A percentile compares a stretch with the other conserved stretches of the same genome.
phyloP scores from a whole-genome alignment of 2,113 vertebrate species.

The Thunnus maccoyii region DNA sequence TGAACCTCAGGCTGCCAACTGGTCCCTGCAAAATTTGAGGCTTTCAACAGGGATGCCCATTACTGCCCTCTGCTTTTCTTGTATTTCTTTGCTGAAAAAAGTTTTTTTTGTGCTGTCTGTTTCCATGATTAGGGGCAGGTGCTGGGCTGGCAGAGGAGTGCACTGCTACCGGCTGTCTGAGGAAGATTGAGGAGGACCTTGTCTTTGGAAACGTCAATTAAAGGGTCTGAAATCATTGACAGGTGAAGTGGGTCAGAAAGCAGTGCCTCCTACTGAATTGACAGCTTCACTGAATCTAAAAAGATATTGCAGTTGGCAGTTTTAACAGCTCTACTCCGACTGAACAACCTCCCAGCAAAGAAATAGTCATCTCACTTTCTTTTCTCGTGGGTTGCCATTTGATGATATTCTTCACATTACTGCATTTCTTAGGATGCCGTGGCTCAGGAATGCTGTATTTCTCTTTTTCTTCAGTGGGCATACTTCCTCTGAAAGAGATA shows the following conservation, averaged over 20 bases:
- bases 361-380: not conserved
- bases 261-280: not conserved
- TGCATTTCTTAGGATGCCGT: conserved; percentile 16
- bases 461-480: conserved; percentile 27
- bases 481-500: conserved; percentile 25
- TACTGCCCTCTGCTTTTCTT: not conserved
- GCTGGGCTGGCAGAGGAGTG: conserved; percentile 2
- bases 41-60: not conserved
- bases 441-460: conserved; percentile 1
- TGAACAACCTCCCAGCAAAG: not conserved
- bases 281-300: conserved; percentile 28
- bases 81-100: not conserved
- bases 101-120: conserved; percentile 24
- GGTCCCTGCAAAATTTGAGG: conserved; percentile 4
- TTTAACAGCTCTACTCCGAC: conserved; percentile 25
- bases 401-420: not conserved
- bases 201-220: conserved; percentile 17
- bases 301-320: conserved; percentile 23
- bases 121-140: conserved; percentile 7
- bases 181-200: conserved; percentile 5
- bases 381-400: not conserved
- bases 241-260: conserved; percentile 37
- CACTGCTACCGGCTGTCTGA: conserved; percentile 1
- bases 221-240: conserved; percentile 18
- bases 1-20: conserved; percentile 11